These are phyloP conservation scores for Oryzias sinensis DNA, from an alignment of 2,797 vertebrate species.

Conservation along the genomic window DNA sequence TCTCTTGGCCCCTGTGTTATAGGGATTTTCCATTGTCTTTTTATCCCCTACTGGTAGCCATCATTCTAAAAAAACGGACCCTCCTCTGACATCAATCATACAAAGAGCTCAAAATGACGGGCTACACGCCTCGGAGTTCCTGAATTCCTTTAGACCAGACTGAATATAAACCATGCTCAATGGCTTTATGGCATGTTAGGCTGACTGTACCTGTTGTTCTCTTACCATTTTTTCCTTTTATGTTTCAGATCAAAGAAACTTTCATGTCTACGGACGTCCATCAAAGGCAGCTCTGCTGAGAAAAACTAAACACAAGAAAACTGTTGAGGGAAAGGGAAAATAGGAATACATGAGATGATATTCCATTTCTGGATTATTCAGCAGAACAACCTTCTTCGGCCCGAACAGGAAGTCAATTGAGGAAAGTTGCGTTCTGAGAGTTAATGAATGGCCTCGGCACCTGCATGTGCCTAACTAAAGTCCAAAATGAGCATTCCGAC, in stretches of 20 bases:
- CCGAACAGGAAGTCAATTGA: slow-evolving; percentile 12
- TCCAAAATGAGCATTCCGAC: slow-evolving; percentile 74
- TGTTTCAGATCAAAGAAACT: slow-evolving; percentile 56
- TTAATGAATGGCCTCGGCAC: slow-evolving; percentile 66
- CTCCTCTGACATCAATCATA: slow-evolving; percentile 1
- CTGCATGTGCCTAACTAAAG: slow-evolving; percentile 39
- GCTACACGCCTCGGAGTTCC: slow-evolving; percentile 4
- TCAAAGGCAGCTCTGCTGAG: slow-evolving; percentile 18
- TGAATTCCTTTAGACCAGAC: slow-evolving; percentile 2
- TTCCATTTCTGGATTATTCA: slow-evolving; percentile 43
- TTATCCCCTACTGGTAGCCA: background rate
- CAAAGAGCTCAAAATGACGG: slow-evolving; percentile 2
- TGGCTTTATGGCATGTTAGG: slow-evolving; percentile 1
- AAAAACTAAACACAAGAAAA: slow-evolving; percentile 24
- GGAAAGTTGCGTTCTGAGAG: slow-evolving; percentile 21
- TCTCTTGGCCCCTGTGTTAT: too few species aligned
- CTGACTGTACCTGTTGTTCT: slow-evolving; percentile 7
- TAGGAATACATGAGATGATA: slow-evolving; percentile 59
- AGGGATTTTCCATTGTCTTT: slow-evolving; percentile 2
- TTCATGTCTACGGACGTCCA: slow-evolving; percentile 20
- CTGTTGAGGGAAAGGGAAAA: slow-evolving; percentile 15
- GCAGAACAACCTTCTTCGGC: slow-evolving; percentile 22
- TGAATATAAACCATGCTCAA: slow-evolving; percentile 4
- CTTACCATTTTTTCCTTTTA: slow-evolving; percentile 32
- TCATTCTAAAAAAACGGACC: slow-evolving; percentile 4